phyloP scores from a whole-genome alignment of 2,888 invertebrate species.

The Oithona nana region DNA sequence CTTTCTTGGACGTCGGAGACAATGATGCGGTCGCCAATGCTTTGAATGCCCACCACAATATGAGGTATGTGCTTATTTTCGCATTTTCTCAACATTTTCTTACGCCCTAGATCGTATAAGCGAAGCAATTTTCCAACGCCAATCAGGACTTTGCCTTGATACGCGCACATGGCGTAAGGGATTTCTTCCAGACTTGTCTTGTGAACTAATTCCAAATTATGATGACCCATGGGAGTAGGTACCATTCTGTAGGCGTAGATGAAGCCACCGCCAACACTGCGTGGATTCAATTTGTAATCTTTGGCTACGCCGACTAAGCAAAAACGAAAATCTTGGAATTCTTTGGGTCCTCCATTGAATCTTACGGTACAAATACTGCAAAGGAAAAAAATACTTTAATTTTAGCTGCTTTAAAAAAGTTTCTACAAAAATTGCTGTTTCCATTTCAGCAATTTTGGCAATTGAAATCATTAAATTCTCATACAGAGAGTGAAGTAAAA shows the following conservation, averaged over 20 bases:
- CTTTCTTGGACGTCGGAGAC: conserved; percentile 94
- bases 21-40: conserved; percentile 80
- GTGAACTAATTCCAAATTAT: conserved; percentile 73
- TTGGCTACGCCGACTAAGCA: conserved; percentile 75
- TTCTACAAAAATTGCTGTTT: neutral
- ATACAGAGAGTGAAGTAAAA: neutral
- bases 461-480: neutral
- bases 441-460: neutral
- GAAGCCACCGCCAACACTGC: conserved; percentile 59
- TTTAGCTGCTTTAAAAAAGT: conserved; percentile 18
- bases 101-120: conserved; percentile 88
- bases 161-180: conserved; percentile 67
- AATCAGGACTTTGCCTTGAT: conserved; percentile 74
- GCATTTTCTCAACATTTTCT: conserved; percentile 87
- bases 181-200: conserved; percentile 82
- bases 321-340: conserved; percentile 40
- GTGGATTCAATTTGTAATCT: conserved; percentile 70
- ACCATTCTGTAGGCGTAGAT: conserved; percentile 55
- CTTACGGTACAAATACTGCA: conserved; percentile 52
- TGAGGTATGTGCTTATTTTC: conserved; percentile 97
- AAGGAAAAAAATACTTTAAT: conserved; percentile 19
- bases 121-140: conserved; percentile 80
- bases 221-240: conserved; percentile 49
- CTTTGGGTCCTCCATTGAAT: conserved; percentile 45
- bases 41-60: conserved; percentile 75